phyloP scores from a whole-genome alignment of 1,140 invertebrate genomes.

The Charaxes varanes region DNA sequence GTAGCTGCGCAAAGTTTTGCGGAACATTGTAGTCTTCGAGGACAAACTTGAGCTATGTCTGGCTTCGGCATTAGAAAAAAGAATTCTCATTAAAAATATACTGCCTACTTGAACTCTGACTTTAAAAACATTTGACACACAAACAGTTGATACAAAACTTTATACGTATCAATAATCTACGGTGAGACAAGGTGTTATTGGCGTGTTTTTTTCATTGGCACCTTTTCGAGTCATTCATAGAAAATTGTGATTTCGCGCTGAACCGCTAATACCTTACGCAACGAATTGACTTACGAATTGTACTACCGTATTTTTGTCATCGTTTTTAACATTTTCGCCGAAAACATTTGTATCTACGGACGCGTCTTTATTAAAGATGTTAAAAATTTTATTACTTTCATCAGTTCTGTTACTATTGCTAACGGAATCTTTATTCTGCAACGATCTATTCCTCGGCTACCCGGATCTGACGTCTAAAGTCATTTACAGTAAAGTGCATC shows the following conservation, averaged over 20 bases:
- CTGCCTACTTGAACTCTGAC: too few species aligned
- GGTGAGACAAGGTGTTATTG: too few species aligned
- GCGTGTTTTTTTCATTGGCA: too few species aligned
- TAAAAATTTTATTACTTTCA: conserved; percentile 1
- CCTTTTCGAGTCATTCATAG: conserved; percentile 8
- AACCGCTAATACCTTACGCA: conserved; percentile 4
- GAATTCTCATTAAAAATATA: too few species aligned
- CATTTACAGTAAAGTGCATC: conserved; percentile 52
- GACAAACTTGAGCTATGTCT: too few species aligned
- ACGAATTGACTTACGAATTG: neutral
- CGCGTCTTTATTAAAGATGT: conserved; percentile 11
- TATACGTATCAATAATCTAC: neutral
- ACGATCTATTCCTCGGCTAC: conserved; percentile 48
- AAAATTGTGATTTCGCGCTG: conserved; percentile 7
- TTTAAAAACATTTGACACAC: too few species aligned
- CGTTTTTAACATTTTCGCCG: neutral
- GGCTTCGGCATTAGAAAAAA: too few species aligned
- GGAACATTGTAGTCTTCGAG: too few species aligned
- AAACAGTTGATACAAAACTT: too few species aligned
- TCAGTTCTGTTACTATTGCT: conserved; percentile 9
- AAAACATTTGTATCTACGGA: neutral
- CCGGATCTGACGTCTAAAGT: conserved; percentile 41
- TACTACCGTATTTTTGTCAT: neutral
- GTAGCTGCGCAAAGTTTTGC: too few species aligned
- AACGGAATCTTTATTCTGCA: neutral